Conservation (phyloP, 2,888 invertebrate genomes). For the Microctonus aethiopoides region DNA sequence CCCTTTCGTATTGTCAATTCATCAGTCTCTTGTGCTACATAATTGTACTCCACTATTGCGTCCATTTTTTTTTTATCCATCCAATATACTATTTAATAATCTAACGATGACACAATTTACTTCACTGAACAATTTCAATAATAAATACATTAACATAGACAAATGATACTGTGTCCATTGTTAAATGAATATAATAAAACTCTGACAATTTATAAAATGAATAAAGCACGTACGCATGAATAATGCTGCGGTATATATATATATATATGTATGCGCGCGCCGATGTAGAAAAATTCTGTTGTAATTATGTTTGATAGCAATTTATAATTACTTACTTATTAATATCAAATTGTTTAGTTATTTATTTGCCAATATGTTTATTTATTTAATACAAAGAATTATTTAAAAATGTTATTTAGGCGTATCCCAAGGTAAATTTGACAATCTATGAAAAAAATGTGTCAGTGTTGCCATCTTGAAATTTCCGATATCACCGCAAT, state of each 20-base stretch:
- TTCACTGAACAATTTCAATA: not conserved
- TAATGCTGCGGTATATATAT: not conserved
- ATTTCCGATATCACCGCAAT: conserved; percentile 23
- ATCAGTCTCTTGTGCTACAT: conserved; percentile 85
- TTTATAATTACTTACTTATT: conserved; percentile 43
- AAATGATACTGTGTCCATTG: conserved; percentile 8
- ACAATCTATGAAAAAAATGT: conserved; percentile 49
- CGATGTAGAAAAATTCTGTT: too few species aligned
- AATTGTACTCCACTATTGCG: conserved; percentile 88
- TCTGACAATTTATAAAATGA: not conserved
- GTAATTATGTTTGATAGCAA: conserved; percentile 26
- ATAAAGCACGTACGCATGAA: not conserved
- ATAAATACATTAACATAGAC: conserved; percentile 35
- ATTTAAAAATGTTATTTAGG: conserved; percentile 34
- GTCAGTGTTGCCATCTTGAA: conserved; percentile 57
- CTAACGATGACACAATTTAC: not conserved
- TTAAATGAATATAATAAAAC: not conserved
- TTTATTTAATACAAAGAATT: conserved; percentile 31
- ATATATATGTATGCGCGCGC: too few species aligned
- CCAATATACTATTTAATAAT: not conserved
- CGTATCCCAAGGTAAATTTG: conserved; percentile 49
- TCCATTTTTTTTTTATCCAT: conserved; percentile 66
- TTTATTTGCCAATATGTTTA: conserved; percentile 3
- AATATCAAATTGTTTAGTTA: conserved; percentile 37
- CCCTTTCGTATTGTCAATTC: conserved; percentile 87